A percentile compares a stretch with the other conserved stretches of the same genome.
These are phyloP conservation scores for Cichlasoma orientale DNA, from an alignment of 2,797 vertebrate species.

Conservation along the genomic window DNA sequence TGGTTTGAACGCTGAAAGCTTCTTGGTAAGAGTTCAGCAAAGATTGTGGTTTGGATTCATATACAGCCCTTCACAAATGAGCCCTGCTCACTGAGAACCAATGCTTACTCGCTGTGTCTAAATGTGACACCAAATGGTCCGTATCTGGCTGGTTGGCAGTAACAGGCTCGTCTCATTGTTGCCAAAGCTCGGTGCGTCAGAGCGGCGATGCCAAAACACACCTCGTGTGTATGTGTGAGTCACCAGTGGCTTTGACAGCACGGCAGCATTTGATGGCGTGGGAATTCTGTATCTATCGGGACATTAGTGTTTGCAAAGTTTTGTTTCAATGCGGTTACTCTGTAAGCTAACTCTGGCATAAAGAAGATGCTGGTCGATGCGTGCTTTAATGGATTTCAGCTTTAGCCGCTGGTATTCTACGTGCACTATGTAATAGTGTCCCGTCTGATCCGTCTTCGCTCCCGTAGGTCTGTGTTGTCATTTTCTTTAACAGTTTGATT, in stretches of 20 bases:
- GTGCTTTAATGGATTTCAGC: neutral
- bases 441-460: neutral
- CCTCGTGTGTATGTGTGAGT: neutral
- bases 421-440: neutral
- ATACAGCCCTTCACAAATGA: neutral
- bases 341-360: neutral
- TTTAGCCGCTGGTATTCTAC: neutral
- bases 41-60: neutral
- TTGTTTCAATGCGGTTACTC: neutral
- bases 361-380: too few species aligned
- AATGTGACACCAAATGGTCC: neutral
- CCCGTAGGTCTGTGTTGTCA: conserved; percentile 1
- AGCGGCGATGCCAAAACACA: neutral
- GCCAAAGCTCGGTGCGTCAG: neutral
- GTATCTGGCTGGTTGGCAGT: neutral
- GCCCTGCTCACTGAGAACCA: neutral
- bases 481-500: conserved; percentile 18
- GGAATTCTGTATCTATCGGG: rapidly evolving
- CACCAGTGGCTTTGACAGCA: neutral
- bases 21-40: rapidly evolving
- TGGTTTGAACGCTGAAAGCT: too few species aligned
- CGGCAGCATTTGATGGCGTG: neutral
- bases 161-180: neutral
- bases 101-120: neutral
- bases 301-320: neutral